Evolutionary conservation across 2,888 invertebrate species (phyloP).

Genomic region (Augochlorella aurata): DNA sequence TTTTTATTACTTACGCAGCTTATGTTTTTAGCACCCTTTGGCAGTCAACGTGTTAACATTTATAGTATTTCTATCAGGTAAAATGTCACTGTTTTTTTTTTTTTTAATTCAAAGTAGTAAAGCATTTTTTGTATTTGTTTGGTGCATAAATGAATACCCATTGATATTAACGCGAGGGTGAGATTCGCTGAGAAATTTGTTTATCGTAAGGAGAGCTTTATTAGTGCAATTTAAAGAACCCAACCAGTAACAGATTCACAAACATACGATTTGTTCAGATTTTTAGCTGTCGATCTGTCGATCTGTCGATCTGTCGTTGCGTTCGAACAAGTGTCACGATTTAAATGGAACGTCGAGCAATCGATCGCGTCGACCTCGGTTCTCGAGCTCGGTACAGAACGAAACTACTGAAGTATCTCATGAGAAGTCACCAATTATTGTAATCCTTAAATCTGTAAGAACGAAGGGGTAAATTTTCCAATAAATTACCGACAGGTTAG

Average conservation of each 20-base stretch:
- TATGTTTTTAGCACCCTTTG: no score
- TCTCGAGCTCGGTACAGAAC: slow-evolving; percentile 69
- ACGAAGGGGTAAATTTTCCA: slow-evolving; percentile 60
- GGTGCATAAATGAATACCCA: not conserved
- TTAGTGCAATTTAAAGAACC: not conserved
- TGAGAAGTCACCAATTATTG: slow-evolving; percentile 78
- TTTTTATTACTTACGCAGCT: no score
- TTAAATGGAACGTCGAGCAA: not conserved
- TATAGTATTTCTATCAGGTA: not conserved
- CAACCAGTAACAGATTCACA: not conserved
- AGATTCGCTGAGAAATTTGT: not conserved
- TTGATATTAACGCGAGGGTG: not conserved
- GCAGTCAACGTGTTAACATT: not conserved
- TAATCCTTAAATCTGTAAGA: slow-evolving; percentile 67
- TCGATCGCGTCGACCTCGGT: slow-evolving; percentile 61
- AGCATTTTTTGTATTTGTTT: not conserved
- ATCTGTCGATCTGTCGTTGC: not conserved
- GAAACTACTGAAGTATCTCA: slow-evolving; percentile 74
- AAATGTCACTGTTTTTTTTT: not conserved
- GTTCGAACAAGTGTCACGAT: not conserved
- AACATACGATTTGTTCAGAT: not conserved
- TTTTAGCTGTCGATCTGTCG: not conserved
- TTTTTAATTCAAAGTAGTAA: not conserved
- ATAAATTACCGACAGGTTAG: slow-evolving; percentile 51
- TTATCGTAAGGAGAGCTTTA: not conserved